Conservation (phyloP, 1,140 invertebrate genomes). For the Habropoda laboriosa region DNA sequence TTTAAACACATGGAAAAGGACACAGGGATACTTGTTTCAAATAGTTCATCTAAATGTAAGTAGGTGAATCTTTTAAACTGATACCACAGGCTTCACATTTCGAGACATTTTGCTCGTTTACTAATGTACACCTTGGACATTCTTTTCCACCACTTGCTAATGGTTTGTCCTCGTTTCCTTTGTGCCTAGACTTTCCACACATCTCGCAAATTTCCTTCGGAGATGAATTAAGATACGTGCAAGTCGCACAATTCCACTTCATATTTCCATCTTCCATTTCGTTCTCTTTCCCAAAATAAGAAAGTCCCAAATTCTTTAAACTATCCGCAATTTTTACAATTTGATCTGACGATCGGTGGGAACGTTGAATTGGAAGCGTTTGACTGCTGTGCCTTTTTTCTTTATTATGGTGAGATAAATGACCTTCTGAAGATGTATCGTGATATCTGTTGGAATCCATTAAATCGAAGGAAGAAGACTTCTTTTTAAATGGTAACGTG, state of each 20-base stretch:
- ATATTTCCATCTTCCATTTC: conserved; percentile 46
- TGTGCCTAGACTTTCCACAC: conserved; percentile 86
- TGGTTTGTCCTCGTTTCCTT: conserved; percentile 85
- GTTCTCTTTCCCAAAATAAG: conserved; percentile 21
- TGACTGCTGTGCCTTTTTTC: conserved; percentile 62
- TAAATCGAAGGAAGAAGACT: conserved; percentile 64
- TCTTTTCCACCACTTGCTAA: conserved; percentile 88
- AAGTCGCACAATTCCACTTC: conserved; percentile 87
- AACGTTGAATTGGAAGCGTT: conserved; percentile 56
- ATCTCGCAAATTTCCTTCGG: conserved; percentile 87
- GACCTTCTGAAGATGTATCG: conserved; percentile 21
- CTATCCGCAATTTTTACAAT: conserved; percentile 56
- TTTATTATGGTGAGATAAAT: conserved; percentile 24
- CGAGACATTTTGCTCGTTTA: conserved; percentile 87
- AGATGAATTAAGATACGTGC: conserved; percentile 86
- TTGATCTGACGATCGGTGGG: conserved; percentile 55
- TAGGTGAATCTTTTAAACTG: conserved; percentile 89
- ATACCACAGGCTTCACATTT: conserved; percentile 87
- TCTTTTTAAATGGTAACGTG: conserved; percentile 59
- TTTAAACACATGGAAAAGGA: conserved; percentile 8
- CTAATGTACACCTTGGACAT: conserved; percentile 89
- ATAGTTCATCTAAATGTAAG: conserved; percentile 84
- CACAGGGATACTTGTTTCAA: neutral
- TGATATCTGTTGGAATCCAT: conserved; percentile 61
- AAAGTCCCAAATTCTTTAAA: conserved; percentile 44